A percentile compares a stretch with the other conserved stretches of the same genome.
These are phyloP conservation scores for Pachyseris speciosa DNA, from an alignment of 64 coral and sea anemone species.

Conservation along the genomic window DNA sequence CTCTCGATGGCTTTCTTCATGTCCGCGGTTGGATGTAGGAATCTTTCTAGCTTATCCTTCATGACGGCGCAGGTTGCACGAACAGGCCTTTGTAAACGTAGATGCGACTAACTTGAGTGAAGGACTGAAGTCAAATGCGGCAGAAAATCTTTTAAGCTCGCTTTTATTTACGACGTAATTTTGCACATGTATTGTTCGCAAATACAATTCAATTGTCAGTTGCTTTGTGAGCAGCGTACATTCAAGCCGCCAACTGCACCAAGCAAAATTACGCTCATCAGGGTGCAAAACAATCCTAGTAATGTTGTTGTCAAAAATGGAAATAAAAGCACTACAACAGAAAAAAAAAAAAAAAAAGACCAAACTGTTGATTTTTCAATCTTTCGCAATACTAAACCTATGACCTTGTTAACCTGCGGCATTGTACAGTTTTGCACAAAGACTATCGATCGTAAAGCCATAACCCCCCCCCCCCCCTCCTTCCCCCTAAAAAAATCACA, in stretches of 20 bases:
- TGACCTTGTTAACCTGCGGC: no score
- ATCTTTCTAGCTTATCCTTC: neutral
- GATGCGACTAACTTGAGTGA: no score
- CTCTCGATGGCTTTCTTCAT: conserved; percentile 22
- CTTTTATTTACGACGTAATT: neutral
- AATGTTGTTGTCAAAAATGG: no score
- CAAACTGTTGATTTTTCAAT: neutral
- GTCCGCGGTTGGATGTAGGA: neutral
- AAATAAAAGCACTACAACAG: no score
- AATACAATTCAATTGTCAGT: neutral
- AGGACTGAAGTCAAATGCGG: neutral
- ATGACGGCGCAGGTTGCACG: neutral
- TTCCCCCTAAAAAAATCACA: no score
- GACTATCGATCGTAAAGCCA: no score
- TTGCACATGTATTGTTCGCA: neutral
- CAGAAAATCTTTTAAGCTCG: neutral
- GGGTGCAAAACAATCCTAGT: no score
- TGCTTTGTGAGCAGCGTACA: neutral
- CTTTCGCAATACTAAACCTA: neutral
- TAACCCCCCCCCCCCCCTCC: no score
- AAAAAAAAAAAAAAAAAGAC: neutral
- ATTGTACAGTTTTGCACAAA: no score
- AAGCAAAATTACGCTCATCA: neutral
- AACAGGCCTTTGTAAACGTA: no score
- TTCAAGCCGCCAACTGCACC: neutral